Base-by-base conservation (phyloP, 1,140 invertebrate species). In the Amphibalanus amphitrite region DNA sequence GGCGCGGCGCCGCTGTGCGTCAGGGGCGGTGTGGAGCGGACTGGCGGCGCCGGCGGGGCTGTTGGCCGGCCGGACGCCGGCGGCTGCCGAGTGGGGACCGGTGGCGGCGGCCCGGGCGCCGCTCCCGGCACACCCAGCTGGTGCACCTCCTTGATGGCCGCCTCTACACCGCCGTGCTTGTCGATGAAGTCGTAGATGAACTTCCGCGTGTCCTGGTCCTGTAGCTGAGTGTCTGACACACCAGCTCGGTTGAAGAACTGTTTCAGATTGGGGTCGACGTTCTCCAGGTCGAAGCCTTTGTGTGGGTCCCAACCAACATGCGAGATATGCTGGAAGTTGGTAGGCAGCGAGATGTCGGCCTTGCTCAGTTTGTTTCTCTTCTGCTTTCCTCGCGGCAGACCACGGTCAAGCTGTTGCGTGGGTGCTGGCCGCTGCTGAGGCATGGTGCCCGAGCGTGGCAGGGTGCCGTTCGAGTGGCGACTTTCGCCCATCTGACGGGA, bases 171-270 rank as follows among this genome's bases (percentile, higher is more conserved):
- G 59, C 92, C 91, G 82, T 94, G 83, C 73, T 81, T 83, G 77
- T 91, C 87, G 74, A 97, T 92, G 79, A 97, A 96, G 80, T 95
- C 90, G 79, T 96, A 96, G 78, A 98, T 96, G 79, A 95, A 97
- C 71, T 91, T 86, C 28, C 92, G 82, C 0, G 93, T 97, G n/a
- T 89, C 87, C 73, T 87, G 85, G 81, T 96, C 90, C 74, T 88
- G 82, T 3, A 95, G 82, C 75, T 94, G 87, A 70, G 83, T 85
- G 69, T 90, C 88, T 3, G 90, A 90, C 1, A 95, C 86, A 74
- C 92, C 90, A 73, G 90, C 88, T 83, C 84, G 75, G 69, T 85
- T 82, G 77, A 96, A 90, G 79, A 96, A 89, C 72, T 85, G 81
- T 75, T 87, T 86, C 76, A 95, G 83, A 74, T 89, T 83, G 38